Evolutionary conservation across 2,113 vertebrate species (phyloP).

Genomic region (Henicopernis longicauda): DNA sequence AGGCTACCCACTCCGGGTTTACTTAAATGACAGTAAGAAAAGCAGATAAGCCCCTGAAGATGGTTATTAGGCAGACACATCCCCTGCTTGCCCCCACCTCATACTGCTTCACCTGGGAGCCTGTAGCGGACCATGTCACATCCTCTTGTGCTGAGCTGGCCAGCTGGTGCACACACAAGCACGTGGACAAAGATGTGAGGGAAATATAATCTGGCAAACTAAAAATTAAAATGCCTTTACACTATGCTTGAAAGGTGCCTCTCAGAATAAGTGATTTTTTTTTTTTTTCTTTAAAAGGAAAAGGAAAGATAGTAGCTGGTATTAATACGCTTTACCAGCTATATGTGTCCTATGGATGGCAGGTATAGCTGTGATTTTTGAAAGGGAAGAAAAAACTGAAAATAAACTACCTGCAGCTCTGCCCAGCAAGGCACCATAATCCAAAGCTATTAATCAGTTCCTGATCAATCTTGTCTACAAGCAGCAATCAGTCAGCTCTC

Average conservation of each 20-base stretch:
- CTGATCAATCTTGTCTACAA: conserved; percentile 62
- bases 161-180: background rate
- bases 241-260: background rate
- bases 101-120: background rate
- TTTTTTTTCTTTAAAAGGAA: background rate
- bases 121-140: rapidly evolving
- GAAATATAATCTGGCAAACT: background rate
- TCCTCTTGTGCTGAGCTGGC: background rate
- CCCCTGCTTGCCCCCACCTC: background rate
- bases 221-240: background rate
- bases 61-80: background rate
- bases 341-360: background rate
- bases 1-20: background rate
- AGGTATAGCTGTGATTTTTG: conserved; percentile 20
- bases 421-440: conserved; percentile 56
- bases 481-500: conserved; percentile 67
- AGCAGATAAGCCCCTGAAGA: background rate
- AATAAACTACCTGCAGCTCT: conserved; percentile 31
- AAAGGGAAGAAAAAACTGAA: conserved; percentile 40
- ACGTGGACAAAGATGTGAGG: background rate
- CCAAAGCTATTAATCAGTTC: conserved; percentile 69
- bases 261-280: background rate
- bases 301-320: background rate
- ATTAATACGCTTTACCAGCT: background rate
- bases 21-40: background rate